Percentiles rank a stretch among this genome's conserved stretches.
Evolutionary conservation across 1,140 invertebrate genomes (phyloP).

Genomic region (Formica selysi): DNA sequence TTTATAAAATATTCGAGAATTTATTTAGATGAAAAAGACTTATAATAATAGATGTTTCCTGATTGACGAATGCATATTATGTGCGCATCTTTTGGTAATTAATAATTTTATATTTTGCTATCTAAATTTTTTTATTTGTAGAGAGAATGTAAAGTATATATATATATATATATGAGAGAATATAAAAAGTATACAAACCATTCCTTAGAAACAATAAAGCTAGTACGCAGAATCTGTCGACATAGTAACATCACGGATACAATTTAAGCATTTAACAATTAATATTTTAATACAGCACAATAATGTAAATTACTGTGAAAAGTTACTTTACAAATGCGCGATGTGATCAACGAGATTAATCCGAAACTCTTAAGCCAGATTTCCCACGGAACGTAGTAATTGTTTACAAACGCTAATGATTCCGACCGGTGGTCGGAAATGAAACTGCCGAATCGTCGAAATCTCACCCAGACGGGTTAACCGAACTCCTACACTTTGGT

Average conservation of each 20-base stretch:
- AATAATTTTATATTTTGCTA: no score
- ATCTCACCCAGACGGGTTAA: slow-evolving; percentile 24
- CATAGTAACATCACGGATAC: not conserved
- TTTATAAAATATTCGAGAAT: slow-evolving; percentile 13
- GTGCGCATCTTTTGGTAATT: no score
- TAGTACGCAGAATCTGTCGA: not conserved
- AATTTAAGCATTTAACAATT: not conserved
- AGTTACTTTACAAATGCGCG: not conserved
- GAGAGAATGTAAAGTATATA: not conserved
- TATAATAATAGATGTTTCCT: slow-evolving; percentile 28
- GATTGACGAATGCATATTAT: not conserved
- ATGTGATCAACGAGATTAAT: slow-evolving; percentile 5
- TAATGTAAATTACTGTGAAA: not conserved
- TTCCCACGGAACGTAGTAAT: slow-evolving; percentile 2
- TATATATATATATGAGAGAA: not conserved
- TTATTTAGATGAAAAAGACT: slow-evolving; percentile 26
- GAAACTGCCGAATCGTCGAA: slow-evolving; percentile 30
- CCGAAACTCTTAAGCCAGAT: slow-evolving; percentile 2
- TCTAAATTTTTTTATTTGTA: not conserved
- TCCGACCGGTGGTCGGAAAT: not conserved
- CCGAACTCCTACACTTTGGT: slow-evolving; percentile 10
- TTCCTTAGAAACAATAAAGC: not conserved
- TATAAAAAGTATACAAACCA: not conserved
- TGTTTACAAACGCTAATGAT: slow-evolving; percentile 40
- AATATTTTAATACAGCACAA: not conserved